A percentile compares a stretch with the other conserved stretches of the same genome.
Conservation (phyloP, 2,888 invertebrate species). For the Eupithecia insigniata region DNA sequence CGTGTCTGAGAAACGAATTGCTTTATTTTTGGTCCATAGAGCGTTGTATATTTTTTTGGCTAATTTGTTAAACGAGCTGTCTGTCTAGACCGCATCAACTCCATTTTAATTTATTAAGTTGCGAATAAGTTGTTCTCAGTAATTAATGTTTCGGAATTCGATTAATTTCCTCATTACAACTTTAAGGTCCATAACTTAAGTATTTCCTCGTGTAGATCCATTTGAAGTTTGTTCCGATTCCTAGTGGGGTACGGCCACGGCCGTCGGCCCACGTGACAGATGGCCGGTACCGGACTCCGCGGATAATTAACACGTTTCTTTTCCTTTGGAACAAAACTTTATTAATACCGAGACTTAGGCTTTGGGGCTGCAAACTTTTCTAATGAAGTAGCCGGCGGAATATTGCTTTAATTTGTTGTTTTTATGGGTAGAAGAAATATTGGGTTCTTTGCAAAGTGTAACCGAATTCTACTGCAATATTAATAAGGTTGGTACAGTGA, state of each 20-base stretch:
- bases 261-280: conserved; percentile 68
- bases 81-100: background rate
- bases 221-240: conserved; percentile 50
- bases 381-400: conserved; percentile 81
- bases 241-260: conserved; percentile 23
- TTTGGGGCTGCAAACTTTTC: conserved; percentile 81
- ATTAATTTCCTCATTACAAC: conserved; percentile 33
- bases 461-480: background rate
- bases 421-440: conserved; percentile 51
- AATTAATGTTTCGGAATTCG: conserved; percentile 12
- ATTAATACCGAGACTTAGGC: conserved; percentile 82
- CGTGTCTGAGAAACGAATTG: conserved; percentile 76
- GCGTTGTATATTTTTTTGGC: conserved; percentile 55
- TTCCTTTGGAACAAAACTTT: conserved; percentile 79
- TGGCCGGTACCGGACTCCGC: conserved; percentile 61
- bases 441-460: background rate
- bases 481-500: too few species aligned
- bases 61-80: conserved; percentile 48
- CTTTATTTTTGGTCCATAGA: conserved; percentile 73
- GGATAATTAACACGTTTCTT: conserved; percentile 83
- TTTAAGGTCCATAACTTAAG: conserved; percentile 31
- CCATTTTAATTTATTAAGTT: background rate
- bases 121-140: conserved; percentile 5
- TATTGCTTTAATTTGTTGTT: conserved; percentile 80
- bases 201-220: conserved; percentile 40